Evolutionary conservation across 2,797 vertebrate genomes (phyloP), one percentile per base, ranked within the genome.

Genomic region (Smutsia temminckii): DNA sequence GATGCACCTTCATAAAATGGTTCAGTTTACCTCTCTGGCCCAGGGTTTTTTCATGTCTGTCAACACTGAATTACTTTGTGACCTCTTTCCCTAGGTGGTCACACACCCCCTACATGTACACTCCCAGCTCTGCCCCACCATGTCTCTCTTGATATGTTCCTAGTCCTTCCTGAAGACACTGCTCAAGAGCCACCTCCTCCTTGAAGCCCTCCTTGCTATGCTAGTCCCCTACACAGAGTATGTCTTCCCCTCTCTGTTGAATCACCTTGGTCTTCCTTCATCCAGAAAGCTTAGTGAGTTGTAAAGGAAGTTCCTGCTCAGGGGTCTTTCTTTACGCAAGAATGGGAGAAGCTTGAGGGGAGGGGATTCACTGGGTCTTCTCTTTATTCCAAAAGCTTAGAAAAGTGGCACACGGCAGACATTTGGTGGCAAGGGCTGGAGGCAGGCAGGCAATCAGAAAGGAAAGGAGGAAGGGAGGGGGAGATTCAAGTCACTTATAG

Each of bases 381-480:
- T 40, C 21, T 25, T 25, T 57, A 9, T 66, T 85, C 34, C 77
- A 8, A 16, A 25, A 8, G 68, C 12, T 84, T 72, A 53, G n/a
- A 4, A 68, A 59, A 49, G 57, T 5, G 27, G 13, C 29, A 57
- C 32, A n/a, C 49, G 64, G 40, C 51, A 53, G 51, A 53, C 40
- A 37, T 16, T 75, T 29, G 10, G 10, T 11, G 32, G 25, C 25
- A 42, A 25, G 21, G 8, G 49, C 69, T 46, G 53, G 46, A 86
- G 69, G 16, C 25, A 53, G 6, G 2, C 21, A 34, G 29, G 1
- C 27, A 29, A 42, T 25, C 21, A 29, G 23, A 8, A 63, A 9
- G 10, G 7, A 2, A 11, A 8, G 5, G 4, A 3, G 5, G 29
- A 2, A 18, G 2, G 32, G 37, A 55, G 7, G 0, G 23, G 14